These are phyloP conservation scores for Plectus sambesii DNA, from an alignment of 1,140 invertebrate species.

Conservation along the genomic window DNA sequence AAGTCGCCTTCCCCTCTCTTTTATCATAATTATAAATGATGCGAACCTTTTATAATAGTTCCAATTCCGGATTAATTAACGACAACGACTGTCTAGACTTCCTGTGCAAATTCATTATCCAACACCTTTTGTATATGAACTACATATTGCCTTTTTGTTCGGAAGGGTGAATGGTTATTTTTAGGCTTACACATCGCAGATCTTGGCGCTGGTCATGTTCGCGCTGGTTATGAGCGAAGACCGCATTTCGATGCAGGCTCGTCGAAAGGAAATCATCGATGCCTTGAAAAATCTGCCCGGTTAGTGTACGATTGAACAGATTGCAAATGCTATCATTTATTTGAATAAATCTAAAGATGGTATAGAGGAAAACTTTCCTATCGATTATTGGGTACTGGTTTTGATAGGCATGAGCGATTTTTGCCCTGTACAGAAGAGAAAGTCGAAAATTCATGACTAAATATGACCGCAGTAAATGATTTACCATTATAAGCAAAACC, in stretches of 20 bases:
- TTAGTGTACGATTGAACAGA: conserved; percentile 20
- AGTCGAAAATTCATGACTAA: not conserved
- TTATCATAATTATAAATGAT: not conserved
- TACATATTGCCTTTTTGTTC: not conserved
- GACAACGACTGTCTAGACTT: too few species aligned
- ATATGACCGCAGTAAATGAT: conserved; percentile 60
- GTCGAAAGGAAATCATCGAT: conserved; percentile 70
- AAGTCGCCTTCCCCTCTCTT: not conserved
- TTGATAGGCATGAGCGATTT: too few species aligned
- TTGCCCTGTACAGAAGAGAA: too few species aligned
- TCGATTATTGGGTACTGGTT: too few species aligned
- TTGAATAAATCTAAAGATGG: conserved; percentile 9
- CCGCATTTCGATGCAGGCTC: conserved; percentile 59
- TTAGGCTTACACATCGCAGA: conserved; percentile 87
- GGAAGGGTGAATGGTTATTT: conserved; percentile 3
- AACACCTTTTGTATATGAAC: too few species aligned
- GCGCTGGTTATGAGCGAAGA: conserved; percentile 92
- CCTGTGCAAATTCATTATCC: too few species aligned
- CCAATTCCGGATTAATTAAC: too few species aligned
- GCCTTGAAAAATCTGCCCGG: conserved; percentile 70
- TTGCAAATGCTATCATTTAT: not conserved
- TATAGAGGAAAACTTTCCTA: too few species aligned
- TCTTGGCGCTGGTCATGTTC: conserved; percentile 95
- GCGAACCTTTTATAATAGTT: too few species aligned
- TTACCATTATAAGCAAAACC: too few species aligned